Conservation (phyloP, 2,888 invertebrate genomes). For the Dasysyrphus tricinctus region DNA sequence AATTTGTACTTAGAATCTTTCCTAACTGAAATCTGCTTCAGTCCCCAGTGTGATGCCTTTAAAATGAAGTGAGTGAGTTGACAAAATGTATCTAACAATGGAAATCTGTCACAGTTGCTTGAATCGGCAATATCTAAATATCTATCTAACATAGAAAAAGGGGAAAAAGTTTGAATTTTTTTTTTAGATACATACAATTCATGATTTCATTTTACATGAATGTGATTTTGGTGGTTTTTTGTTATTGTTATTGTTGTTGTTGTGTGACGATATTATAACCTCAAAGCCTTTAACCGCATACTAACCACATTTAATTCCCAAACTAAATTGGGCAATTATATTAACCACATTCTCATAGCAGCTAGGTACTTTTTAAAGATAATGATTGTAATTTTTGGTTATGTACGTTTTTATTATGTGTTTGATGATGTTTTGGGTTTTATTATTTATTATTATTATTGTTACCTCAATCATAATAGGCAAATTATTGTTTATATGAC, state of each 20-base stretch:
- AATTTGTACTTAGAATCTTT: slow-evolving; percentile 6
- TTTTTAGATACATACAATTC: not conserved
- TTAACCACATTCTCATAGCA: slow-evolving; percentile 50
- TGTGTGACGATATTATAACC: slow-evolving; percentile 6
- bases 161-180: slow-evolving; percentile 16
- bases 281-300: slow-evolving; percentile 11
- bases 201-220: not conserved
- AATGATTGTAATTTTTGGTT: slow-evolving; percentile 74
- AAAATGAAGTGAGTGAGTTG: slow-evolving; percentile 63
- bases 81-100: slow-evolving; percentile 72
- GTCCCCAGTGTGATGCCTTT: not conserved
- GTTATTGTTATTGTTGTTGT: not conserved
- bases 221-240: slow-evolving; percentile 38
- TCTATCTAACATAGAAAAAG: not conserved
- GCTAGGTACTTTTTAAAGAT: slow-evolving; percentile 15
- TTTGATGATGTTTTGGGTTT: slow-evolving; percentile 35
- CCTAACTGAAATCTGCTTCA: not conserved
- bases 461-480: slow-evolving; percentile 33
- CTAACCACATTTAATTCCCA: slow-evolving; percentile 65
- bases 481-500: slow-evolving; percentile 64
- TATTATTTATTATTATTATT: not conserved
- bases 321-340: slow-evolving; percentile 73
- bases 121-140: slow-evolving; percentile 34
- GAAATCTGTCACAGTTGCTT: slow-evolving; percentile 73
- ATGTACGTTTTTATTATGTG: slow-evolving; percentile 66